Evolutionary conservation across 1,140 invertebrate genomes (phyloP).

Genomic region (Lethrus apterus): DNA sequence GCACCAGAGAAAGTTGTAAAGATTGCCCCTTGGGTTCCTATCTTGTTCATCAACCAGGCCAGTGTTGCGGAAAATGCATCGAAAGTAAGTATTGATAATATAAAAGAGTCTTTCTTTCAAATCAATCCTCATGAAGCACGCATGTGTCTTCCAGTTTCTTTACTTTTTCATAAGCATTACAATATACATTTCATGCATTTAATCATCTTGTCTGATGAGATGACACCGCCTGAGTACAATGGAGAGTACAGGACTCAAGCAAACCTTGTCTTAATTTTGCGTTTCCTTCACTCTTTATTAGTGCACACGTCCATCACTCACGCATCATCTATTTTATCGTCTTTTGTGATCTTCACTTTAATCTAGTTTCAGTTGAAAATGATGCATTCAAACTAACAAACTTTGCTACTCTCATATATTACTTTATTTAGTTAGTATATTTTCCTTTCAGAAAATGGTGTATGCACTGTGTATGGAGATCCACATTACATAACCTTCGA

Average conservation of each 20-base stretch:
- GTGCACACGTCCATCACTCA: background rate
- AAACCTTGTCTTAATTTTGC: background rate
- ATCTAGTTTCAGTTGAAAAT: background rate
- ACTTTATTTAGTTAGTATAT: background rate
- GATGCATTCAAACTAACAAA: background rate
- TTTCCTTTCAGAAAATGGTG: slow-evolving; percentile 59
- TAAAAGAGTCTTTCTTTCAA: background rate
- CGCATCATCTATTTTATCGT: background rate
- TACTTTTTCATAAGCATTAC: background rate
- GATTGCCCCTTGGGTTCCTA: slow-evolving; percentile 66
- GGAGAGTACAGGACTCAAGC: too few species aligned
- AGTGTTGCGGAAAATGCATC: slow-evolving; percentile 81
- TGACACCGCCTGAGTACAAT: background rate
- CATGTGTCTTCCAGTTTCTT: background rate
- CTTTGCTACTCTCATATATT: background rate
- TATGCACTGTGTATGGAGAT: slow-evolving; percentile 88
- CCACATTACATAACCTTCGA: slow-evolving; percentile 92
- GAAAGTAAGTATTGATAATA: slow-evolving; percentile 52
- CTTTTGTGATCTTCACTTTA: background rate
- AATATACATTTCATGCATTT: background rate
- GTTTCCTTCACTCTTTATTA: background rate
- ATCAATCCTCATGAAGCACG: slow-evolving; percentile 1
- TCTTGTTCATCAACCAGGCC: slow-evolving; percentile 59
- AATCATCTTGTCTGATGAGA: background rate
- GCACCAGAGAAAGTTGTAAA: slow-evolving; percentile 68